Evolutionary conservation across 2,113 vertebrate species (phyloP), one percentile per base, ranked within the genome.

Genomic region (Syngnathus floridae): DNA sequence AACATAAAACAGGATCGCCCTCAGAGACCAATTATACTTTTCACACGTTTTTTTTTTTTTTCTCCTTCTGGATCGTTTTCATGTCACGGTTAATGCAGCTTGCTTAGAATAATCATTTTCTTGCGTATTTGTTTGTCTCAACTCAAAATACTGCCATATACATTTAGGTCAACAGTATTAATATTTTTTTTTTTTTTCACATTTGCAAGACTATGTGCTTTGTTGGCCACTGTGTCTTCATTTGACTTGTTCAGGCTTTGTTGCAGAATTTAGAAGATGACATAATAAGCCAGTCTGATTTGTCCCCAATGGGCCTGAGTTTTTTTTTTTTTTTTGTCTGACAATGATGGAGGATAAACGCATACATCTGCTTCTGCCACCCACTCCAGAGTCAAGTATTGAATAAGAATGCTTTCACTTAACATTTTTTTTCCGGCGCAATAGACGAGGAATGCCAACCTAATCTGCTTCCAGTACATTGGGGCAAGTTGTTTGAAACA

Each of bases 1-100:
- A 41, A 41, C 8, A 51, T 72, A 66, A 14, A 60, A 48, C 60
- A 71, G 19, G 61, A 26, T 74, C 60, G 65, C 73, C 73, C 71
- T 63, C 52, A 36, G 76, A 80, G 80, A 79, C 78, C 75, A 80
- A 84, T 84, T 81, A 76, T 67, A 45, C 3, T 72, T 71, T 64
- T 26, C 26, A 26, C 26, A 26, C 26, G 26, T 26, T 26, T 26
- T 31, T 31, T 31, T 31, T 41, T 5, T 41, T 41, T 41, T 45
- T 22, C 36, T 19, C 13, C 67, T 52, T 21, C 55, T 51, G 41
- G 21, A 21, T 73, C 51, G 46, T 60, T 66, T 73, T 16, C 1
- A 1, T 58, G 41, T 58, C 49, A 51, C 37, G 46, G 40, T 31
- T 7, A 7, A 62, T 43, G 31, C 0, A 37, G 35, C 64, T 73